Evolutionary conservation across 30 jellyfish, hydroid and myxozoan species (phyloP).

Genomic region (Calvadosia cruxmelitensis): DNA sequence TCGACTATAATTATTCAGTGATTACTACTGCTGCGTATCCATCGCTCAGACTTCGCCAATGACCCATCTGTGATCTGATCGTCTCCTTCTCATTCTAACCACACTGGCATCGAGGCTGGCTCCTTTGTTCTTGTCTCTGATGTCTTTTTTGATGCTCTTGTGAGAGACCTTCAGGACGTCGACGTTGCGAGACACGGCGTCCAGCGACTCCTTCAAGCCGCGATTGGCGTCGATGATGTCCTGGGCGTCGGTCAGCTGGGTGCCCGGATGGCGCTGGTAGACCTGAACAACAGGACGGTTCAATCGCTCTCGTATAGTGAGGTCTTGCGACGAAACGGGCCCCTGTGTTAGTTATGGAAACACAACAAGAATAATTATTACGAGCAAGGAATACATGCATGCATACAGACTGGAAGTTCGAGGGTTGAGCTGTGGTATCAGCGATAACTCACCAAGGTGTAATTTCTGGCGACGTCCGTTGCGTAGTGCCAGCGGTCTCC

Average conservation of each 20-base stretch:
- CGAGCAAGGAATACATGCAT: too few species aligned
- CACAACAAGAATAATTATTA: too few species aligned
- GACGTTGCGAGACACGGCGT: constrained; percentile 71
- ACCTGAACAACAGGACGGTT: constrained; percentile 66
- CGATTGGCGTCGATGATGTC: constrained; percentile 67
- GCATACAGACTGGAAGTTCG: too few species aligned
- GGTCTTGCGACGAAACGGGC: constrained; percentile 72
- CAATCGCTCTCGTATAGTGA: constrained; percentile 68
- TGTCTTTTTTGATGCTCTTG: constrained; percentile 46
- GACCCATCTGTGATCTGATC: constrained; percentile 84
- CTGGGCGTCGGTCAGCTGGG: constrained; percentile 82
- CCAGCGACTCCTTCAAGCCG: constrained; percentile 68
- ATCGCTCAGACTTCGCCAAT: constrained; percentile 22
- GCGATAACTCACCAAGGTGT: constrained; percentile 56
- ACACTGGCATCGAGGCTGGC: constrained; percentile 73
- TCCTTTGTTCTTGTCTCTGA: constrained; percentile 60
- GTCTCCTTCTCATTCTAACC: constrained; percentile 82
- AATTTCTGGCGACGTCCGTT: constrained; percentile 85
- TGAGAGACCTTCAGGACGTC: constrained; percentile 70
- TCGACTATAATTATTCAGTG: too few species aligned
- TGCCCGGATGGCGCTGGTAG: constrained; percentile 86
- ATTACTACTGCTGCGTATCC: neutral
- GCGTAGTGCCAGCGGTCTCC: constrained; percentile 93
- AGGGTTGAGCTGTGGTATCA: neutral
- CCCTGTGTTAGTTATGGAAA: constrained; percentile 68